Evolutionary conservation across 2,113 vertebrate species (phyloP), one percentile per base, ranked within the genome.

Genomic region (Cheilinus undulatus): DNA sequence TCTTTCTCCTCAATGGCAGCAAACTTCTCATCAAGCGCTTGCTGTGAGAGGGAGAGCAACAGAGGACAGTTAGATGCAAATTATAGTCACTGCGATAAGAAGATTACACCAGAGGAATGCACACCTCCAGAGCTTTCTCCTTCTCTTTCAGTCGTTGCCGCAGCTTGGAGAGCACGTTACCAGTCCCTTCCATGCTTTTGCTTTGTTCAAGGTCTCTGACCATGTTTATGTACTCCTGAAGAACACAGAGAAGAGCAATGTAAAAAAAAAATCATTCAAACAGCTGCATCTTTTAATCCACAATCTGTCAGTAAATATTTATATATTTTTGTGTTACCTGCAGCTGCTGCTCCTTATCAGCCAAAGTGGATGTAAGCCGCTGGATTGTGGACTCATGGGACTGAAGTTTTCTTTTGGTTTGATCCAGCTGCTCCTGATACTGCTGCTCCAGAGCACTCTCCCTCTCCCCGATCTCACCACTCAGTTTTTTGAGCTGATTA

Each of bases 401-500:
- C 38, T 94, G 94, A 61, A 95, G 60, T 56, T 94, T 95, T 61
- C 93, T 87, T 79, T 89, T 93, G 77, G 83, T 95, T 90, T 96
- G 93, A 51, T 92, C 94, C 84, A 95, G 88, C 71, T 95, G 88
- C 57, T 88, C 88, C 72, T 91, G 85, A 75, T 94, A 94, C 84
- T 87, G 93, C 66, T 94, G 93, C 85, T 97, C 95, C 66, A 92
- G 73, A 60, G 92, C 85, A 71, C 89, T 91, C 86, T 97, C 95
- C 69, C 91, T 93, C 51, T 96, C 96, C 24, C 86, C 86, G 38
- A 96, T 91, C 87, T 97, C 95, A 23, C 88, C 91, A 0, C 86
- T 92, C 78, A 96, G 90, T 89, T 97, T 98, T 90, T 97, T 97
- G 17, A 97, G 87, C 76, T 97, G 96, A 88, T 96, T 97, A 86